These are phyloP conservation scores for Noctua comes DNA, from an alignment of 2,888 invertebrate species.

Conservation along the genomic window DNA sequence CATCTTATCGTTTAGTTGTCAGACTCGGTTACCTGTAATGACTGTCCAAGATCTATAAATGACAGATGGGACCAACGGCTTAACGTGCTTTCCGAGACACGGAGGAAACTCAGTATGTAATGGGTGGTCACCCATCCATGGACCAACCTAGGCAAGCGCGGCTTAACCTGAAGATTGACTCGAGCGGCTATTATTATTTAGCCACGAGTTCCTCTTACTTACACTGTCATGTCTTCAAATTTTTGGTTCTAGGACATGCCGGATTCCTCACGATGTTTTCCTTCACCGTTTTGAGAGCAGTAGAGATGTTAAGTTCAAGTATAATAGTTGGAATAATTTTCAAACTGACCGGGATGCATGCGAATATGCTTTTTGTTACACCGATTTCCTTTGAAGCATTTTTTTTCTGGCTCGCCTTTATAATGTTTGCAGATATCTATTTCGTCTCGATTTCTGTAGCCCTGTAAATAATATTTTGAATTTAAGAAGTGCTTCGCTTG, in stretches of 20 bases:
- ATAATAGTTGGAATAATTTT: neutral
- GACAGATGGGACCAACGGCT: too few relatives aligned
- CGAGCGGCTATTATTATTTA: too few relatives aligned
- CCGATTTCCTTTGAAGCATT: conserved; percentile 84
- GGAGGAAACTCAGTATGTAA: too few relatives aligned
- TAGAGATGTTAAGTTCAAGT: neutral
- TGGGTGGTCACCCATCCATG: too few relatives aligned
- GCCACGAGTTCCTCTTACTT: too few relatives aligned
- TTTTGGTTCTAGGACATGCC: neutral
- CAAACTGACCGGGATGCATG: conserved; percentile 81
- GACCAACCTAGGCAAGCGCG: too few relatives aligned
- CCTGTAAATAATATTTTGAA: conserved; percentile 70
- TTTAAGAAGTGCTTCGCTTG: neutral
- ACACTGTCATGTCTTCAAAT: too few relatives aligned
- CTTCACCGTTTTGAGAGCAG: neutral
- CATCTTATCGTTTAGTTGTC: too few relatives aligned
- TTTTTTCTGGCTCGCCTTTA: conserved; percentile 83
- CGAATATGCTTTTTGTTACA: conserved; percentile 84
- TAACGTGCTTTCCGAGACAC: too few relatives aligned
- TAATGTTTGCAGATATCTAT: conserved; percentile 87
- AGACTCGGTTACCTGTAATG: too few relatives aligned
- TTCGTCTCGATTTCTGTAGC: conserved; percentile 86
- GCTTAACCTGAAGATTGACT: too few relatives aligned
- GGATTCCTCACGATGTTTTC: neutral
- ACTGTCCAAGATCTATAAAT: too few relatives aligned